These are phyloP conservation scores for Sepioteuthis lessoniana DNA, from an alignment of 2,888 invertebrate genomes.

Conservation along the genomic window DNA sequence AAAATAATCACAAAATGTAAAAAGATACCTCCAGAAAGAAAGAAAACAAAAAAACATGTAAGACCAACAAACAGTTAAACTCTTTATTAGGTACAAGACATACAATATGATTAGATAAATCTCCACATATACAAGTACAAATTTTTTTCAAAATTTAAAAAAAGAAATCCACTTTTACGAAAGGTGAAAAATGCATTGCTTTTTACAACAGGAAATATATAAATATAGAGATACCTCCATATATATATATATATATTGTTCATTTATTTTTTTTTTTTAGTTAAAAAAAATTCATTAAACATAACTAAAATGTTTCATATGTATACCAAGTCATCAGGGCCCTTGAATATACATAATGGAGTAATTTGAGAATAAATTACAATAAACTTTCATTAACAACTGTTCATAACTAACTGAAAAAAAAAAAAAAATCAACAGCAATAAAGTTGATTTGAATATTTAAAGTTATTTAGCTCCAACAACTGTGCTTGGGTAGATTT, in stretches of 20 bases:
- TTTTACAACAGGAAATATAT: slow-evolving; percentile 46
- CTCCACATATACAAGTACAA: slow-evolving; percentile 42
- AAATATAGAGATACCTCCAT: slow-evolving; percentile 13
- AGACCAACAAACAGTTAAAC: slow-evolving; percentile 20
- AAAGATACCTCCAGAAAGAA: background rate
- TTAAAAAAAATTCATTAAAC: background rate
- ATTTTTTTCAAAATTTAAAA: slow-evolving; percentile 44
- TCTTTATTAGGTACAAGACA: slow-evolving; percentile 45
- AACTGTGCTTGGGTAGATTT: too few relatives aligned
- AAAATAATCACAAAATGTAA: background rate
- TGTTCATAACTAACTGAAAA: background rate
- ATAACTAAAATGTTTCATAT: slow-evolving; percentile 8
- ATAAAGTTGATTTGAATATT: slow-evolving; percentile 33
- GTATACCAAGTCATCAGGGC: background rate
- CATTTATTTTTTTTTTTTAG: background rate
- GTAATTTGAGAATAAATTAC: slow-evolving; percentile 33
- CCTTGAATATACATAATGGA: background rate
- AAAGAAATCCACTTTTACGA: slow-evolving; percentile 46
- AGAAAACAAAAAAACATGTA: background rate
- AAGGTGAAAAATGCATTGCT: slow-evolving; percentile 48
- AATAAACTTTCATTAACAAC: slow-evolving; percentile 33
- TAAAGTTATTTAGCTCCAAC: background rate
- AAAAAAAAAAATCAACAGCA: background rate
- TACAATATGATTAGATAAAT: slow-evolving; percentile 47
- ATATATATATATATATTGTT: background rate